Evolutionary conservation across 2,113 vertebrate genomes (phyloP).

Genomic region (Colaptes auratus): DNA sequence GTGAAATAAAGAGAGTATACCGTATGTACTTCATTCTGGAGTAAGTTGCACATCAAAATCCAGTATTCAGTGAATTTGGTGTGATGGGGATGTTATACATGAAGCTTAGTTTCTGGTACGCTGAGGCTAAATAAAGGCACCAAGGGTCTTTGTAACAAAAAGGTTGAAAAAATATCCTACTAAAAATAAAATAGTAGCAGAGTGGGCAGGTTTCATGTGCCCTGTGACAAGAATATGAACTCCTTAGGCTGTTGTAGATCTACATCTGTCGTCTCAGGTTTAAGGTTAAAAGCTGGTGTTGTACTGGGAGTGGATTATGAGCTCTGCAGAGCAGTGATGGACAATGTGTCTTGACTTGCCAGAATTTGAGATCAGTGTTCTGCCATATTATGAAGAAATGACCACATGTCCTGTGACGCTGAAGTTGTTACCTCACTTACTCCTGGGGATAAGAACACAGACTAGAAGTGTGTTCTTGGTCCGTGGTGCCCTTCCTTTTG

Average conservation of each 20-base stretch:
- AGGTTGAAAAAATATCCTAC: background rate
- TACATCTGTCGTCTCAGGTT: background rate
- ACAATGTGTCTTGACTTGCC: background rate
- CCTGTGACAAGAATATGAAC: background rate
- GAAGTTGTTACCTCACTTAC: background rate
- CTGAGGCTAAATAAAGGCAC: background rate
- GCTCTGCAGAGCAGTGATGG: background rate
- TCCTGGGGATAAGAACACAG: background rate
- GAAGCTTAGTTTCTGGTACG: background rate
- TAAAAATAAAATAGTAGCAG: background rate
- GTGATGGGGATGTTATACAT: background rate
- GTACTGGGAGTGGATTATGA: background rate
- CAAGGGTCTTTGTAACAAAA: background rate
- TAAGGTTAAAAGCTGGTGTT: background rate
- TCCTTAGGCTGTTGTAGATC: background rate
- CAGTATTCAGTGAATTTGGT: background rate
- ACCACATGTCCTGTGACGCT: accelerated
- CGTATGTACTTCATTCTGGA: background rate
- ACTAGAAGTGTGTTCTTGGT: background rate
- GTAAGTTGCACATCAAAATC: background rate
- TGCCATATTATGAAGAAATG: accelerated
- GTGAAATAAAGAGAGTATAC: background rate
- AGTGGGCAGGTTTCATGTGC: background rate
- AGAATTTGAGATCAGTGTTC: background rate
- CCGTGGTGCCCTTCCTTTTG: background rate